These are phyloP conservation scores for Plagodis pulveraria DNA, from an alignment of 2,888 invertebrate species.

Conservation along the genomic window DNA sequence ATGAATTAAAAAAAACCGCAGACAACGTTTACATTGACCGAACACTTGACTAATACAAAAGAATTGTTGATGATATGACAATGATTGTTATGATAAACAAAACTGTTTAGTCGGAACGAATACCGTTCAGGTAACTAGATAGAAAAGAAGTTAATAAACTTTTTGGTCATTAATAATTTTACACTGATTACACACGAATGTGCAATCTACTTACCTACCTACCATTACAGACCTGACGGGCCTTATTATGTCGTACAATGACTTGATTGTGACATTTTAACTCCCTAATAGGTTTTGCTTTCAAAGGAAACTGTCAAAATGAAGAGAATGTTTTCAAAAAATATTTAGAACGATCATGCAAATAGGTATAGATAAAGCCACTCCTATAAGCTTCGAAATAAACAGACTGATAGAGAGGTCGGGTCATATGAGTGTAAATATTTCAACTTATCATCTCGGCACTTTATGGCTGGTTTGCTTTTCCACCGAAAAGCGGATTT, in stretches of 20 bases:
- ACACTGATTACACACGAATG: too few species aligned
- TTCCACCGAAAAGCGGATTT: constrained; percentile 4
- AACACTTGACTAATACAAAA: constrained; percentile 10
- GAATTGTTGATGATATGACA: constrained; percentile 19
- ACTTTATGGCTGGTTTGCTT: constrained; percentile 5
- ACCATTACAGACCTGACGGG: too few species aligned
- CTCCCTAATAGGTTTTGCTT: too few species aligned
- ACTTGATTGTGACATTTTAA: too few species aligned
- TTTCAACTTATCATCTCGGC: constrained; percentile 10
- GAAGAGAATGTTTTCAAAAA: background rate
- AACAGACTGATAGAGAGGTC: constrained; percentile 20
- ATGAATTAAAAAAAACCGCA: background rate
- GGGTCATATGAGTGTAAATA: constrained; percentile 17
- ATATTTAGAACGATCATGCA: background rate
- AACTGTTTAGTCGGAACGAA: constrained; percentile 35
- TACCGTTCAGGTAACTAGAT: background rate
- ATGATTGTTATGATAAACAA: constrained; percentile 38
- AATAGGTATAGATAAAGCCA: background rate
- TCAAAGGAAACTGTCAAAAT: too few species aligned
- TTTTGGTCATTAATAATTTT: too few species aligned
- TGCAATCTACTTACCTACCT: too few species aligned
- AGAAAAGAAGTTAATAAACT: background rate
- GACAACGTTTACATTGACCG: background rate
- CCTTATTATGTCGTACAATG: too few species aligned
- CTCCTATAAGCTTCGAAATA: constrained; percentile 12